phyloP scores from a whole-genome alignment of 2,113 vertebrate genomes.

The Anseranas semipalmata region DNA sequence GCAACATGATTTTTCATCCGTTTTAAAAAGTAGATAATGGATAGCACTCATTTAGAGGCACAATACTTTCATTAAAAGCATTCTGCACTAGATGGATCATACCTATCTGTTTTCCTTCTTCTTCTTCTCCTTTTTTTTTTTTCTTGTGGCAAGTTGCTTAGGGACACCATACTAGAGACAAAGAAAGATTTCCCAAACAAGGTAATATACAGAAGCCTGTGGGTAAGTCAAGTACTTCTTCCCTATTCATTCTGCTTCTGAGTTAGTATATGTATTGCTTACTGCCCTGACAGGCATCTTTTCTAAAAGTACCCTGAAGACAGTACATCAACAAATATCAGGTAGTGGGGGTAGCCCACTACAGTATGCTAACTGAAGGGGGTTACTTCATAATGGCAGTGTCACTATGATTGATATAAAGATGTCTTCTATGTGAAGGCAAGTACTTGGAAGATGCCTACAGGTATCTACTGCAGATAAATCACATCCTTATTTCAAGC shows the following conservation, averaged over 20 bases:
- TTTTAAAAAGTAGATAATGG: conserved; percentile 46
- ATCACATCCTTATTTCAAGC: conserved; percentile 25
- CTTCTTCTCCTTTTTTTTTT: neutral
- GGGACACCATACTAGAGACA: conserved; percentile 16
- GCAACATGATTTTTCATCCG: conserved; percentile 59
- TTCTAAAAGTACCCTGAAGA: neutral
- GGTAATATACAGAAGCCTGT: conserved; percentile 18
- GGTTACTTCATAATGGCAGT: conserved; percentile 4
- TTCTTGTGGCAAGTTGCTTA: conserved; percentile 33
- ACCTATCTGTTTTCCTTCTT: neutral
- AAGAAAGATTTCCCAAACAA: conserved; percentile 54
- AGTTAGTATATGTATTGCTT: neutral
- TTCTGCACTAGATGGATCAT: conserved; percentile 48
- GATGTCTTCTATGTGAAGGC: neutral
- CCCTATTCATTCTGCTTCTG: conserved; percentile 13
- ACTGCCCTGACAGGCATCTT: conserved; percentile 7
- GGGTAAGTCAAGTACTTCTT: conserved; percentile 40
- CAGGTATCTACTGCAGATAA: conserved; percentile 16
- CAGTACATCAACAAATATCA: conserved; percentile 11
- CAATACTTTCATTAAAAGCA: conserved; percentile 63
- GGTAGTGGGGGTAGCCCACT: neutral
- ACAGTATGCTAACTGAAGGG: neutral
- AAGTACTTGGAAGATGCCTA: conserved; percentile 23
- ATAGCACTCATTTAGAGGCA: conserved; percentile 50
- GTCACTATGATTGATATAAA: conserved; percentile 34